Conservation (phyloP, 2,113 vertebrate genomes). For the Sebastes schlegelii region DNA sequence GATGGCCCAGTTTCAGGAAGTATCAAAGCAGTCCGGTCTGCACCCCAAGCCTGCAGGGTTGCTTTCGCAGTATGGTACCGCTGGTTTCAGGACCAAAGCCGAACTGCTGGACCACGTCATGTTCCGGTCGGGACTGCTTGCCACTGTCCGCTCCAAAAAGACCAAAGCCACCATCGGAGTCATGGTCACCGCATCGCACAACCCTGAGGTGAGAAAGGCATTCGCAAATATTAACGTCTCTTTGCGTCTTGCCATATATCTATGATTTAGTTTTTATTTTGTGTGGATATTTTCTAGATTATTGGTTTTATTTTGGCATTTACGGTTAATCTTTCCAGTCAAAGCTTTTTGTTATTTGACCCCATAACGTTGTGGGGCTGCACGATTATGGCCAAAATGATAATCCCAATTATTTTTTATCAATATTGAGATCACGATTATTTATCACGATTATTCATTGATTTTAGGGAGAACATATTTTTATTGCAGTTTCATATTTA, state of each 20-base stretch:
- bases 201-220: conserved; percentile 88
- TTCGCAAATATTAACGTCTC: not conserved
- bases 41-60: conserved; percentile 89
- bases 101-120: conserved; percentile 91
- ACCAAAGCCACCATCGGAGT: conserved; percentile 89
- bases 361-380: not conserved
- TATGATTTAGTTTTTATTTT: not conserved
- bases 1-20: conserved; percentile 79
- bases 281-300: not conserved
- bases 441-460: no score
- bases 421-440: no score
- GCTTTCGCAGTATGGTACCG: conserved; percentile 92
- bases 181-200: conserved; percentile 98
- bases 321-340: not conserved
- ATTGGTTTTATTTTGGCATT: not conserved
- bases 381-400: no score
- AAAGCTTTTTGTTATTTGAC: not conserved
- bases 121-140: conserved; percentile 97
- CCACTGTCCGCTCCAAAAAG: conserved; percentile 88
- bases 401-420: no score
- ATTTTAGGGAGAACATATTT: no score
- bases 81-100: conserved; percentile 90
- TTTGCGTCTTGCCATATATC: not conserved
- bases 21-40: conserved; percentile 77
- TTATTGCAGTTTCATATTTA: no score